phyloP scores from a whole-genome alignment of 2,113 vertebrate genomes.

The Myotis lucifugus region DNA sequence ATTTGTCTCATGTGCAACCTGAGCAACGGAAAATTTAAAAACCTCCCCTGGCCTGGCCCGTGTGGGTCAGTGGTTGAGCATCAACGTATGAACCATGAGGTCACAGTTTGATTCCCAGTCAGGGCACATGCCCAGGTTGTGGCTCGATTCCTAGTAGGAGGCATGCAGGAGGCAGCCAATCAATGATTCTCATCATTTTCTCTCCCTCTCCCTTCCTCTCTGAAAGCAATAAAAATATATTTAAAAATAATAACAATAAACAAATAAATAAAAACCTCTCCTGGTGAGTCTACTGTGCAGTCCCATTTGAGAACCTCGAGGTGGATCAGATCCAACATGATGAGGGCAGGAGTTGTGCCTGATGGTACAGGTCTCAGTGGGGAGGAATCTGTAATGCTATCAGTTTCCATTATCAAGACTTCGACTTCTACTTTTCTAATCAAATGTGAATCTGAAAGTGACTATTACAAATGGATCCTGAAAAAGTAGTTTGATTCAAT shows the following conservation, averaged over 20 bases:
- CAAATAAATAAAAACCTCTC: neutral
- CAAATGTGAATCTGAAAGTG: neutral
- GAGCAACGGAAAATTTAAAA: neutral
- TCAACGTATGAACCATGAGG: too few species aligned
- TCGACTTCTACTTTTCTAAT: neutral
- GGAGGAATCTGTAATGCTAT: neutral
- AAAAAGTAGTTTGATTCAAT: neutral
- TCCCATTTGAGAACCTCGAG: neutral
- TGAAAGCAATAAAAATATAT: too few species aligned
- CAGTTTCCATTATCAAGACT: neutral
- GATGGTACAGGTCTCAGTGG: neutral
- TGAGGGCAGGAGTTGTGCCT: neutral
- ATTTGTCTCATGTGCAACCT: neutral
- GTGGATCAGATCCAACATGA: neutral
- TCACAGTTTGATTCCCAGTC: too few species aligned
- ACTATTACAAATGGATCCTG: neutral
- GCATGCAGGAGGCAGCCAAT: too few species aligned
- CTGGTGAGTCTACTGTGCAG: neutral
- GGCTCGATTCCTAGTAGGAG: too few species aligned
- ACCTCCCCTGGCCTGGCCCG: neutral
- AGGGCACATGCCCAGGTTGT: too few species aligned
- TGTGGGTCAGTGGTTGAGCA: too few species aligned
- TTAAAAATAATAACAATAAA: too few species aligned
- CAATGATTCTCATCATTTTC: too few species aligned
- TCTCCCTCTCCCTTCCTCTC: too few species aligned